Conservation (phyloP, 2,113 vertebrate species). For the Theristicus caerulescens region DNA sequence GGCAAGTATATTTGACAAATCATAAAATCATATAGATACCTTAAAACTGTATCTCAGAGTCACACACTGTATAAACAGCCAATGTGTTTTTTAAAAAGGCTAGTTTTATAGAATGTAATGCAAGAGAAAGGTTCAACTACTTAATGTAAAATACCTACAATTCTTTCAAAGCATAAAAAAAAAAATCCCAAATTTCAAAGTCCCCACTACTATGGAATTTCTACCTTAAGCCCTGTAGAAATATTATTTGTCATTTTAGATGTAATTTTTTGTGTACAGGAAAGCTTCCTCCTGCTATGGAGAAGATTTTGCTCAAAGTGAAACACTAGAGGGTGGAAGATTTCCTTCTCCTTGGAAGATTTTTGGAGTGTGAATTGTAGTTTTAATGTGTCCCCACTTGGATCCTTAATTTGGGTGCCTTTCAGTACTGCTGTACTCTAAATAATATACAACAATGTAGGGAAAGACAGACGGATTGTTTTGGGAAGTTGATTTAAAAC, state of each 20-base stretch:
- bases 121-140: background rate
- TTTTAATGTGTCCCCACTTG: background rate
- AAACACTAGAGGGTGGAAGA: background rate
- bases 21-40: background rate
- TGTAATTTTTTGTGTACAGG: background rate
- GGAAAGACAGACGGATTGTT: background rate
- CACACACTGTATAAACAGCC: background rate
- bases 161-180: background rate
- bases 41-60: background rate
- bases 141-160: background rate
- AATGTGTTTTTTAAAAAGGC: background rate
- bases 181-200: background rate
- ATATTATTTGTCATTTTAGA: background rate
- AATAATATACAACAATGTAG: background rate
- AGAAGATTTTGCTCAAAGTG: background rate
- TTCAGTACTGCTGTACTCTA: background rate
- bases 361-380: background rate
- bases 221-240: background rate
- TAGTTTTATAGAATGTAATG: background rate
- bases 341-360: background rate
- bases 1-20: background rate
- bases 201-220: background rate
- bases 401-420: background rate
- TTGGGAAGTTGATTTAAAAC: background rate
- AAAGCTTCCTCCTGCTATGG: background rate